phyloP scores from a whole-genome alignment of 1,140 invertebrate species.

The Coptotermes formosanus region DNA sequence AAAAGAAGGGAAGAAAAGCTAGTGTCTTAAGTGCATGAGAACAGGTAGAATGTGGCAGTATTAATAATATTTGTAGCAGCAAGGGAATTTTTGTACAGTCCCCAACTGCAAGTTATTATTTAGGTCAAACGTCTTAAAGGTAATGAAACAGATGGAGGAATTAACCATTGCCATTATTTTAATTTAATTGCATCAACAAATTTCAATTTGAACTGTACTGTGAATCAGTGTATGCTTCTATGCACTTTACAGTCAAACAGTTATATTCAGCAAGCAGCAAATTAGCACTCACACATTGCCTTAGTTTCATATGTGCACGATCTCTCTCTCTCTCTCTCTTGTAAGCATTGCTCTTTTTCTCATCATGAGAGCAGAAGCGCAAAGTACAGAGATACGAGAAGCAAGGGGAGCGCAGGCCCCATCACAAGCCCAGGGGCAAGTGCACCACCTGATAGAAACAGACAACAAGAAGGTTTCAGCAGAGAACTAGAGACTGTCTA shows the following conservation, averaged over 20 bases:
- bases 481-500: not conserved
- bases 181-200: not conserved
- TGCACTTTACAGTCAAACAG: not conserved
- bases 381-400: slow-evolving; percentile 57
- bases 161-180: not conserved
- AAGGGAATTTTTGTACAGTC: not conserved
- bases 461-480: not conserved
- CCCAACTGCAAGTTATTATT: not conserved
- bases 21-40: slow-evolving; percentile 14
- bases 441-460: slow-evolving; percentile 32
- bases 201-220: not conserved
- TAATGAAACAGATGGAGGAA: not conserved
- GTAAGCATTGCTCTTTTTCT: slow-evolving; percentile 35
- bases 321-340: slow-evolving; percentile 17
- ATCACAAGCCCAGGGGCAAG: slow-evolving; percentile 30
- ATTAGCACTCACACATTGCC: slow-evolving; percentile 32
- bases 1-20: not conserved
- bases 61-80: not conserved
- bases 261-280: slow-evolving; percentile 22
- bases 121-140: not conserved
- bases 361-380: slow-evolving; percentile 54
- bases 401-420: slow-evolving; percentile 46
- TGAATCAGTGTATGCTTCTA: not conserved
- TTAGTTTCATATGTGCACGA: slow-evolving; percentile 29
- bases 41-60: not conserved